Percentiles rank a stretch among this genome's conserved stretches.
phyloP scores from a whole-genome alignment of 2,888 invertebrate genomes.

The Heterodera filipjevi region DNA sequence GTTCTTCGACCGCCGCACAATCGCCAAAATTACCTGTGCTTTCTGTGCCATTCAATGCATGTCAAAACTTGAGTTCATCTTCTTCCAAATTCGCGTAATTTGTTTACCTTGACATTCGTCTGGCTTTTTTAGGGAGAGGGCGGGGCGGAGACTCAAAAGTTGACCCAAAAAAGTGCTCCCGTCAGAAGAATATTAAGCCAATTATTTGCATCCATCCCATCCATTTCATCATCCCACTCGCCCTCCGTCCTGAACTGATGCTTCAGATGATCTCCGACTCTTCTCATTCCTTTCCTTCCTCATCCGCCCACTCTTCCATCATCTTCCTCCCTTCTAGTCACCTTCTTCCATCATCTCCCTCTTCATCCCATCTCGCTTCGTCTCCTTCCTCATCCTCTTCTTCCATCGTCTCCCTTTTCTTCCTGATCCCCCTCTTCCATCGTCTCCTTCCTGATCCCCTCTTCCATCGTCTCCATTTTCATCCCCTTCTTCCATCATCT shows the following conservation, averaged over 20 bases:
- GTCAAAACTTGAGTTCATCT: not conserved
- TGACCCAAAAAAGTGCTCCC: conserved; percentile 17
- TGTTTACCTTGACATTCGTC: conserved; percentile 21
- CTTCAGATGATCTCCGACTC: no score
- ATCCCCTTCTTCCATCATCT: no score
- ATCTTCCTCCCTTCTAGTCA: no score
- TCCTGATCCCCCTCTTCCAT: no score
- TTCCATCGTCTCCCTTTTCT: no score
- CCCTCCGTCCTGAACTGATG: not conserved
- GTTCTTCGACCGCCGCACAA: not conserved
- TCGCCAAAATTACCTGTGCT: conserved; percentile 19
- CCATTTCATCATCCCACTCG: not conserved
- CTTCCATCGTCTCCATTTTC: not conserved
- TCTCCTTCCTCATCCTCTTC: not conserved
- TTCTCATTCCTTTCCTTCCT: not conserved
- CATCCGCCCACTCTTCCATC: not conserved
- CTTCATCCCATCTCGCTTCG: no score
- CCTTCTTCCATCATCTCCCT: no score
- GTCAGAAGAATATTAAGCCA: conserved; percentile 7
- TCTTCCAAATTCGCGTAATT: conserved; percentile 15
- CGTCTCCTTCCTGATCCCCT: not conserved
- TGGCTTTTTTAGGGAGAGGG: not conserved
- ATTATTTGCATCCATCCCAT: conserved; percentile 14
- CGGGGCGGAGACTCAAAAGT: not conserved
- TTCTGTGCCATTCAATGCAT: conserved; percentile 6